Evolutionary conservation across 2,797 vertebrate species (phyloP), one percentile per base, ranked within the genome.

Genomic region (Percopsis omiscomaycus): DNA sequence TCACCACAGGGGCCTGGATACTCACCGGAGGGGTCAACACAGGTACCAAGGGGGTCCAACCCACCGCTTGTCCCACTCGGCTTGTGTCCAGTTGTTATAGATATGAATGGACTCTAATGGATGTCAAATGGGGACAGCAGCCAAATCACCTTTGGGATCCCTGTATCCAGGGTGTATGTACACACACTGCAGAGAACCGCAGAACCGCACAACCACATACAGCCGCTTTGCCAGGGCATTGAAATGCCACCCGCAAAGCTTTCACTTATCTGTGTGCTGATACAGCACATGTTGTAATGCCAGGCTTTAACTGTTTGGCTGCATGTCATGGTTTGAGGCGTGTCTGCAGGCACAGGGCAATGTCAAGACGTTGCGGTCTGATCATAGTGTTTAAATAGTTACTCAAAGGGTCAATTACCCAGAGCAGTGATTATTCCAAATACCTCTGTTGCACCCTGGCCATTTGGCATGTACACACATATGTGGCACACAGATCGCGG

Each of bases 1-100:
- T 98, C 78, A 99, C 98, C 83, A 99, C 98, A 0, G 97, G 98
- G 80, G 98, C 98, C 85, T 99, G 98, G 98, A 98, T 99, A 81
- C 91, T 99, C 92, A 99, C 98, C 28, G 98, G 96, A 86, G 97
- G 98, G 60, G 96, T 99, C 77, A 97, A 99, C 86, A 97, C 97
- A 85, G 98, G 98, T 95, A 89, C 22, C 1, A 22, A 22, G 22
- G 22, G 22, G 84, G 78, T 45, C 44, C 28, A 37, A 4, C 12
- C 4, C 37, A 2, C 54, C 4, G 16, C 6, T 8, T 22, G 5
- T 42, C 14, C 32, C 13, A 15, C 54, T 5, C 8, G 22, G 22
- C 22, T 22, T 22, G n/a, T 48, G 11, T 13, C 47, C 9, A 48
- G 47, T 48, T 3, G 3, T 48, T 22, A 22, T 22, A 22, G 22